These are phyloP conservation scores for Papilio demoleus DNA, from an alignment of 2,888 invertebrate species.

Conservation along the genomic window DNA sequence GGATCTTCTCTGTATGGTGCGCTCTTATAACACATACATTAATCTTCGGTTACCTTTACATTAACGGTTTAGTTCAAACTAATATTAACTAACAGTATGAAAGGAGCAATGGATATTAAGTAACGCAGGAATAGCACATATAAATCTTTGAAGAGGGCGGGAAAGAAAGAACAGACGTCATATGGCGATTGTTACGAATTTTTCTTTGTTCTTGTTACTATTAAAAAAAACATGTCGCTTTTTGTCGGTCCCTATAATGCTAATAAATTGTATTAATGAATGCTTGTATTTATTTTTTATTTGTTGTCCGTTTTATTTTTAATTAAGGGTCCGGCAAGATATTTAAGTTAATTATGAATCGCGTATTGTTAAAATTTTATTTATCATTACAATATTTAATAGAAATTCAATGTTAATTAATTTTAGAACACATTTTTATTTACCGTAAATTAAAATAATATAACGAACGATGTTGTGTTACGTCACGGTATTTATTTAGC, in stretches of 20 bases:
- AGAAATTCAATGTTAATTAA: too few relatives aligned
- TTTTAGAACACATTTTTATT: not conserved
- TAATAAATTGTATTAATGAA: constrained; percentile 45
- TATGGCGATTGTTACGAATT: constrained; percentile 74
- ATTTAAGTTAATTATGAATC: constrained; percentile 23
- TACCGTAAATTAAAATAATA: not conserved
- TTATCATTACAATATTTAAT: too few relatives aligned
- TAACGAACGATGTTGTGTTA: too few relatives aligned
- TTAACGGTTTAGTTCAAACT: constrained; percentile 52
- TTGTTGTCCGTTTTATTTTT: constrained; percentile 13
- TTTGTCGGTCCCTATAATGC: constrained; percentile 43
- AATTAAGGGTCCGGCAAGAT: not conserved
- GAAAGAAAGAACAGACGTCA: constrained; percentile 68
- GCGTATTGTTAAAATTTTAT: constrained; percentile 5
- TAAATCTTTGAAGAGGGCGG: constrained; percentile 70
- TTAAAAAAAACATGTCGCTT: constrained; percentile 51
- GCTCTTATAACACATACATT: constrained; percentile 54
- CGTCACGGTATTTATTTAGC: not conserved
- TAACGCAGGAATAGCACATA: constrained; percentile 53
- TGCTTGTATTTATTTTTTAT: constrained; percentile 27
- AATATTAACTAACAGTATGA: constrained; percentile 2
- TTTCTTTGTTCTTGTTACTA: constrained; percentile 74
- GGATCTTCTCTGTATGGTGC: constrained; percentile 64
- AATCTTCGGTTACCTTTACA: constrained; percentile 56
- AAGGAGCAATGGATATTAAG: constrained; percentile 55